These are phyloP conservation scores for Phylloscopus trochilus DNA, from an alignment of 2,113 vertebrate genomes.

Conservation along the genomic window DNA sequence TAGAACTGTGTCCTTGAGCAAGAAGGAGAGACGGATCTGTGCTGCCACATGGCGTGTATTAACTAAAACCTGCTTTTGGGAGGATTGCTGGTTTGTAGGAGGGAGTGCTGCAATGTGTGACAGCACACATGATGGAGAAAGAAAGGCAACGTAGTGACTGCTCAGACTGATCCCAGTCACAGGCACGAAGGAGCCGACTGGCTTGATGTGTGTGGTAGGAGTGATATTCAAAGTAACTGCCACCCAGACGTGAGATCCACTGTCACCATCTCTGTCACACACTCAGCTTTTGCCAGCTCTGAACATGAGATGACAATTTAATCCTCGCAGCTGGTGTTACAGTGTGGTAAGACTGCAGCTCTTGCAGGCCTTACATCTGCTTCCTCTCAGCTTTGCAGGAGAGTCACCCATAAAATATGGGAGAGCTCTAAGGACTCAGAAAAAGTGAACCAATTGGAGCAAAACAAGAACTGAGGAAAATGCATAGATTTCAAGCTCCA, in stretches of 20 bases:
- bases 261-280: slow-evolving; percentile 5
- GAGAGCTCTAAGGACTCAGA: neutral
- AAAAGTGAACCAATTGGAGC: neutral
- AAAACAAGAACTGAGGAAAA: neutral
- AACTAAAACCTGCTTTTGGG: neutral
- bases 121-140: neutral
- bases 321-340: slow-evolving; percentile 25
- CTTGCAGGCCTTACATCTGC: neutral
- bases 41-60: neutral
- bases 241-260: neutral
- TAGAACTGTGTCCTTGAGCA: neutral
- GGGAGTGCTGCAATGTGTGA: neutral
- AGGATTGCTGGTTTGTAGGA: neutral
- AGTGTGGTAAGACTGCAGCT: neutral
- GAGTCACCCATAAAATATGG: neutral
- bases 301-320: slow-evolving; percentile 19
- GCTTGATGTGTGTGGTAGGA: neutral
- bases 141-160: neutral
- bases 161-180: neutral
- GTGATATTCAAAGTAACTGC: neutral
- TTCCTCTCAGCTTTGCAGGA: neutral
- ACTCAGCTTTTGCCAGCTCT: neutral
- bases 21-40: neutral
- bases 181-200: neutral
- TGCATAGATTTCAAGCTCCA: neutral